Conservation (phyloP, 2,888 invertebrate species). For the Andrena trimmerana region DNA sequence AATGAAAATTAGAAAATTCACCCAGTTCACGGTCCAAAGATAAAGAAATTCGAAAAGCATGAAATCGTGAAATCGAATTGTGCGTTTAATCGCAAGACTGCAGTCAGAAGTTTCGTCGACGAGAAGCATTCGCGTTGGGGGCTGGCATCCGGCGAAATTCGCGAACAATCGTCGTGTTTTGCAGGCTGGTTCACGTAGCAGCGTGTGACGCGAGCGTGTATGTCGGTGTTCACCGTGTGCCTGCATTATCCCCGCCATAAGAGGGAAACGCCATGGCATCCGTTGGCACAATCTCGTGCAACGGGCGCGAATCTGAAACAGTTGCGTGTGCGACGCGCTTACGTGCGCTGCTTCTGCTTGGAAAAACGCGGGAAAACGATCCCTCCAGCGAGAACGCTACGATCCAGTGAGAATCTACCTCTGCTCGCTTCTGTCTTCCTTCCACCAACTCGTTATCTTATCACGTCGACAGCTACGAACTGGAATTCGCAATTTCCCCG, state of each 20-base stretch:
- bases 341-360: slow-evolving; percentile 62
- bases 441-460: neutral
- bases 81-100: neutral
- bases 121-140: neutral
- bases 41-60: neutral
- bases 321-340: slow-evolving; percentile 73
- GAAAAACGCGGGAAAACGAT: slow-evolving; percentile 49
- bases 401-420: slow-evolving; percentile 37
- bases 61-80: neutral
- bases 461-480: neutral
- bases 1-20: no score
- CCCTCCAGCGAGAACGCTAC: neutral
- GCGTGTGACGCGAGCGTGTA: slow-evolving; percentile 28
- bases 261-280: slow-evolving; percentile 78
- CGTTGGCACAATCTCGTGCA: slow-evolving; percentile 76
- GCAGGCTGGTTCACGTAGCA: slow-evolving; percentile 46
- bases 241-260: slow-evolving; percentile 76
- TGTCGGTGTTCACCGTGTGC: slow-evolving; percentile 54
- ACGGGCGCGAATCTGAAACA: slow-evolving; percentile 77
- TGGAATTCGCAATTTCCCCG: neutral
- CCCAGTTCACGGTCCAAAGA: no score
- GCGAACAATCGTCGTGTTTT: slow-evolving; percentile 26
- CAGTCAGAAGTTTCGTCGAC: neutral
- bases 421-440: neutral
- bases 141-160: slow-evolving; percentile 49